A percentile compares a stretch with the other conserved stretches of the same genome.
Conservation (phyloP, 2,888 invertebrate genomes). For the Argyra leucocephala region DNA sequence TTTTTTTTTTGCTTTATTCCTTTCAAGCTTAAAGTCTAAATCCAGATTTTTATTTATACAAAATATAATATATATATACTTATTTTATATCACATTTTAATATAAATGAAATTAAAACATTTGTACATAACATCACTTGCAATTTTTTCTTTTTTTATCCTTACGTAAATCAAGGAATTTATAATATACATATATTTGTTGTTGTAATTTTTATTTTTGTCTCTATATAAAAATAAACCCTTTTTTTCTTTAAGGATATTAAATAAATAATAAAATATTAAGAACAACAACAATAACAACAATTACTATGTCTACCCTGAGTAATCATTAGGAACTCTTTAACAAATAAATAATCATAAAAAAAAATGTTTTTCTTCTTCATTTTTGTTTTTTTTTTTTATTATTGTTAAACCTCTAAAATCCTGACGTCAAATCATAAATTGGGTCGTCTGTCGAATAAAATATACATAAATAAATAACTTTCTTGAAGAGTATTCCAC, state of each 20-base stretch:
- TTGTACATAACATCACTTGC: too few relatives aligned
- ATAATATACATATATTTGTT: too few relatives aligned
- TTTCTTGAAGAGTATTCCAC: too few relatives aligned
- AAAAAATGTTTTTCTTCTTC: neutral
- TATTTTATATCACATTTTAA: too few relatives aligned
- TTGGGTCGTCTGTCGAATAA: neutral
- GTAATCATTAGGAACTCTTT: constrained; percentile 6
- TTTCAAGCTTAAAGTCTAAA: too few relatives aligned
- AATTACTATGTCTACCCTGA: neutral
- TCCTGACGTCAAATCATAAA: neutral
- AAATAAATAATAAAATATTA: constrained; percentile 5
- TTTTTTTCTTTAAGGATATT: neutral
- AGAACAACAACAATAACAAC: neutral
- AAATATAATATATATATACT: too few relatives aligned
- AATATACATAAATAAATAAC: too few relatives aligned
- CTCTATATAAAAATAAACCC: neutral
- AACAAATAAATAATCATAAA: neutral
- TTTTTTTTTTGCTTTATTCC: too few relatives aligned
- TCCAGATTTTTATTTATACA: too few relatives aligned
- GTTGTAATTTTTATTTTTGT: neutral
- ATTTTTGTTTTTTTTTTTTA: too few relatives aligned
- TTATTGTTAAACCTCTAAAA: neutral
- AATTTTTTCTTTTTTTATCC: neutral
- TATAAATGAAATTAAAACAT: too few relatives aligned
- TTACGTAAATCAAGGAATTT: neutral